Conservation (phyloP, 2,113 vertebrate species). For the Ahaetulla prasina region DNA sequence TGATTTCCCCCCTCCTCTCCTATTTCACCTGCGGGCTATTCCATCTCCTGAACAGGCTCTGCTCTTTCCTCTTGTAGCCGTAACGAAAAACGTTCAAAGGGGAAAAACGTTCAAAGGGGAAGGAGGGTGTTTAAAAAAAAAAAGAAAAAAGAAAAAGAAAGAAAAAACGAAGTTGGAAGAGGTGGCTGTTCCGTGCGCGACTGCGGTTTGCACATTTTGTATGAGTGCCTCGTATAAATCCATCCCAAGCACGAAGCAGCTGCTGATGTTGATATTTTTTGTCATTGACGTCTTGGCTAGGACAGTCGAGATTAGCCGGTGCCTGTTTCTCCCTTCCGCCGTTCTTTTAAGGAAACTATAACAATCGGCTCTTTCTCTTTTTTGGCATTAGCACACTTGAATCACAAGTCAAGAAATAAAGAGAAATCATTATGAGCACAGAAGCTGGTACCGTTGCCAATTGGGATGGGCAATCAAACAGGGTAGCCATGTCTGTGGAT, state of each 20-base stretch:
- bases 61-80: too few species aligned
- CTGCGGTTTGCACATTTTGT: neutral
- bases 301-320: neutral
- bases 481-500: neutral
- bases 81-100: neutral
- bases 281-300: neutral
- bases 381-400: neutral
- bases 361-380: neutral
- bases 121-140: neutral
- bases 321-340: neutral
- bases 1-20: neutral
- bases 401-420: neutral
- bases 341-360: neutral
- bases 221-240: neutral
- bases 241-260: neutral
- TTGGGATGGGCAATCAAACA: too few species aligned
- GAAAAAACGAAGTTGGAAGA: neutral
- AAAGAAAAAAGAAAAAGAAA: neutral
- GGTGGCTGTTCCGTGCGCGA: neutral
- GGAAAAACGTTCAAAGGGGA: too few species aligned
- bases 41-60: too few species aligned
- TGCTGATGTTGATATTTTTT: neutral
- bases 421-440: neutral
- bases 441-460: neutral
- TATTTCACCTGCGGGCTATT: neutral